Percentiles rank a stretch among this genome's conserved stretches.
Evolutionary conservation across 2,888 invertebrate species (phyloP).

Genomic region (Apodemia arnacis): DNA sequence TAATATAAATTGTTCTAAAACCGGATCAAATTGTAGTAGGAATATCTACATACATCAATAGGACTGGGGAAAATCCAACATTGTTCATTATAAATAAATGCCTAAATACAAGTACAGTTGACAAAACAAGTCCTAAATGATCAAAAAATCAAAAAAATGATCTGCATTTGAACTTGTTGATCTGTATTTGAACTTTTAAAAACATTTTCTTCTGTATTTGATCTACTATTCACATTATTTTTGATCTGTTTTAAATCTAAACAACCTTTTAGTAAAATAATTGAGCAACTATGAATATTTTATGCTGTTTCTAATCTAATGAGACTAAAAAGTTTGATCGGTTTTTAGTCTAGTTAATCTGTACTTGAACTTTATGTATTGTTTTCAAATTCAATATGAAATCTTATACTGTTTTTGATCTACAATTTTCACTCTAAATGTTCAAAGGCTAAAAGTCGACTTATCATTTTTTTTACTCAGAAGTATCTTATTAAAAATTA

Average conservation of each 20-base stretch:
- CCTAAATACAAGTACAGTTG: background rate
- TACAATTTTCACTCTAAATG: slow-evolving; percentile 10
- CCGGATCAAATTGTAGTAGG: background rate
- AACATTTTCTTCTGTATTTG: too few relatives aligned
- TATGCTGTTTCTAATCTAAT: too few relatives aligned
- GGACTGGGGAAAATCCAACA: background rate
- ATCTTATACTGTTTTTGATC: slow-evolving; percentile 3
- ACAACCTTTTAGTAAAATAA: too few relatives aligned
- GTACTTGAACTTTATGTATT: background rate
- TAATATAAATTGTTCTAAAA: background rate
- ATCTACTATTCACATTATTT: too few relatives aligned
- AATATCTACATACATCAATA: background rate
- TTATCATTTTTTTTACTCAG: background rate
- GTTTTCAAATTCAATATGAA: background rate
- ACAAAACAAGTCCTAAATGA: background rate
- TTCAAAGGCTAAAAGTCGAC: background rate
- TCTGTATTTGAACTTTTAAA: too few relatives aligned
- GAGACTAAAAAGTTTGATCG: too few relatives aligned
- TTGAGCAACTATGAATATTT: too few relatives aligned
- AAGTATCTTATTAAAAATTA: slow-evolving; percentile 4
- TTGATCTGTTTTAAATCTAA: too few relatives aligned
- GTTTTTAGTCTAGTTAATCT: too few relatives aligned
- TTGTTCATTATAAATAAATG: slow-evolving; percentile 13
- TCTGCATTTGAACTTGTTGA: too few relatives aligned
- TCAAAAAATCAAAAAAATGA: too few relatives aligned